Evolutionary conservation across 2,797 vertebrate species (phyloP), one percentile per base, ranked within the genome.

Genomic region (Astyanax mexicanus): DNA sequence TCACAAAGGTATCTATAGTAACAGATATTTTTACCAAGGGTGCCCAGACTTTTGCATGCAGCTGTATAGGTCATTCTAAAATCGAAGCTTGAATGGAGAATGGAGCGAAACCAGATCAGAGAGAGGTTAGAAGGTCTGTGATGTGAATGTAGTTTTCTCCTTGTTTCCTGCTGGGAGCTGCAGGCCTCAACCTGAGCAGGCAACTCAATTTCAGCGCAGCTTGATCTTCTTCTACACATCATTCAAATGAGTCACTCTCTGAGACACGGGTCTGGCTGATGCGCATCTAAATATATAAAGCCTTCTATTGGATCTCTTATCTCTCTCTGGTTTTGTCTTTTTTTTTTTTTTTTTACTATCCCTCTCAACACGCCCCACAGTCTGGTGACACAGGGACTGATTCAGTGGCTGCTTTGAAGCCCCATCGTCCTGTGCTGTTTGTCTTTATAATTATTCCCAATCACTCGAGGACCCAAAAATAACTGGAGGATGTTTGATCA

Each of bases 351-450:
- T 84, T 61, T 74, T 81, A 80, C 68, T 83, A 72, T 85, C 65
- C 61, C 83, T 65, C 76, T 74, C 25, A 73, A 62, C 42, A 21
- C 64, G 11, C 27, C 61, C 64, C 12, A 35, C 69, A 37, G 19
- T 75, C 69, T 57, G 84, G 88, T 92, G 91, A 92, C 90, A 92
- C 88, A 91, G 67, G 25, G 81, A 81, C 72, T 92, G 88, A 91
- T 87, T 90, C 84, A 88, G 75, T 82, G 76, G 62, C 77, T 75
- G 83, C 87, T 88, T 87, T 90, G 83, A 88, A 88, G 86, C 86
- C 84, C 85, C 35, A 38, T 75, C 2, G 67, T 78, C 76, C 75
- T 45, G 58, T 72, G 64, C 60, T 66, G 75, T 62, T 77, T 42
- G 60, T 38, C 75, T 79, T 68, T 77, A 72, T 83, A 83, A 81